A percentile compares a stretch with the other conserved stretches of the same genome.
Conservation (phyloP, 2,797 vertebrate species). For the Petrocephalus schoutedeni region DNA sequence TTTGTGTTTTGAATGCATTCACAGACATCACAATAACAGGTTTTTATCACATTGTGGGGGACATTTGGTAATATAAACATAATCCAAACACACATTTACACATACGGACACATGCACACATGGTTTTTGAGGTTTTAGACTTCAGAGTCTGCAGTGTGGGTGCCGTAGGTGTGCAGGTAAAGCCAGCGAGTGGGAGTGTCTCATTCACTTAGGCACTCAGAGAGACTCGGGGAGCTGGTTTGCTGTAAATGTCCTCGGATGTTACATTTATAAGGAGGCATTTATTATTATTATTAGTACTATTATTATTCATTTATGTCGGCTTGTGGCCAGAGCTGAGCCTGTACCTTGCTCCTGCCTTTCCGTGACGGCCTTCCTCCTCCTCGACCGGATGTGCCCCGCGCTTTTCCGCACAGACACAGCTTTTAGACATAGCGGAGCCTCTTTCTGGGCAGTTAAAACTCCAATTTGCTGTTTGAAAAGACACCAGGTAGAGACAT, state of each 20-base stretch:
- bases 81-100: not conserved
- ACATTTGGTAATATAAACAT: too few species aligned
- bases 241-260: not conserved
- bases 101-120: not conserved
- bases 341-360: not conserved
- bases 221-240: not conserved
- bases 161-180: not conserved
- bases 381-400: not conserved
- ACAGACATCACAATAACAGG: not conserved
- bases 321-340: not conserved
- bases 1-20: too few species aligned
- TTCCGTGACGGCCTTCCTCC: not conserved
- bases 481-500: not conserved
- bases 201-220: not conserved
- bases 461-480: not conserved
- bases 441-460: not conserved
- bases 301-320: not conserved
- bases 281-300: not conserved
- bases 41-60: not conserved
- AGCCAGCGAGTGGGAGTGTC: not conserved
- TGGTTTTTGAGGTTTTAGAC: not conserved
- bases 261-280: not conserved
- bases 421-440: too few species aligned
- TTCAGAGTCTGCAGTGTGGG: not conserved
- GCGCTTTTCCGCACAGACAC: not conserved